A percentile compares a stretch with the other conserved stretches of the same genome.
These are phyloP conservation scores for Mycetomoellerius zeteki DNA, from an alignment of 1,140 invertebrate genomes.

Conservation along the genomic window DNA sequence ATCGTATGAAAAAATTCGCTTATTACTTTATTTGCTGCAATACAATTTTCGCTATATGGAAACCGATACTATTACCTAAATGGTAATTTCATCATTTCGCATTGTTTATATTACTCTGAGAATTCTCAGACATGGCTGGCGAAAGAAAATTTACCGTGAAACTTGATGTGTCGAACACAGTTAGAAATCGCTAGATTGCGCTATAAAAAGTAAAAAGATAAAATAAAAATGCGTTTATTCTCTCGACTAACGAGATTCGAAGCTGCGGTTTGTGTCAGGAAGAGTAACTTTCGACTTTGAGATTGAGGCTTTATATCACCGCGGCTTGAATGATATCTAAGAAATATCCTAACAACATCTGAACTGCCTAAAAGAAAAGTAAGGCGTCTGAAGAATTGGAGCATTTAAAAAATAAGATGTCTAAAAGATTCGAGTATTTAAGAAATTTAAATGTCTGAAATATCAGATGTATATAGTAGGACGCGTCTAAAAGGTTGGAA, in stretches of 20 bases:
- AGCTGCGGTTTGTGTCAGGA: conserved; percentile 18
- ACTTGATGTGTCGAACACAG: conserved; percentile 22
- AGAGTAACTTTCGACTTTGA: conserved; percentile 18
- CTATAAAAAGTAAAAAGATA: conserved; percentile 13
- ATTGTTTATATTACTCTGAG: neutral
- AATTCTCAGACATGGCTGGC: neutral
- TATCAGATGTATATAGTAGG: neutral
- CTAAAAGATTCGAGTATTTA: neutral
- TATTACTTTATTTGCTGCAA: neutral
- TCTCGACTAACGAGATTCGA: conserved; percentile 60
- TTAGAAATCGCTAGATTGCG: conserved; percentile 41
- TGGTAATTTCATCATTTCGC: neutral
- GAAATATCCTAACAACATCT: neutral
- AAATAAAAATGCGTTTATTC: conserved; percentile 38
- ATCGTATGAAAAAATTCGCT: neutral
- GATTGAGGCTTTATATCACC: neutral
- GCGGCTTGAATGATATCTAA: neutral
- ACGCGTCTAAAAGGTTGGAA: neutral
- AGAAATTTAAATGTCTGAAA: neutral
- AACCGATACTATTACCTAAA: neutral
- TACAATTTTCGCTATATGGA: neutral
- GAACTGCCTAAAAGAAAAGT: neutral
- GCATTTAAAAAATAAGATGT: neutral
- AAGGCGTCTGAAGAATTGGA: conserved; percentile 2
- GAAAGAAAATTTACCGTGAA: neutral